A percentile compares a stretch with the other conserved stretches of the same genome.
Evolutionary conservation across 2,113 vertebrate species (phyloP).

Genomic region (Osmerus eperlanus): DNA sequence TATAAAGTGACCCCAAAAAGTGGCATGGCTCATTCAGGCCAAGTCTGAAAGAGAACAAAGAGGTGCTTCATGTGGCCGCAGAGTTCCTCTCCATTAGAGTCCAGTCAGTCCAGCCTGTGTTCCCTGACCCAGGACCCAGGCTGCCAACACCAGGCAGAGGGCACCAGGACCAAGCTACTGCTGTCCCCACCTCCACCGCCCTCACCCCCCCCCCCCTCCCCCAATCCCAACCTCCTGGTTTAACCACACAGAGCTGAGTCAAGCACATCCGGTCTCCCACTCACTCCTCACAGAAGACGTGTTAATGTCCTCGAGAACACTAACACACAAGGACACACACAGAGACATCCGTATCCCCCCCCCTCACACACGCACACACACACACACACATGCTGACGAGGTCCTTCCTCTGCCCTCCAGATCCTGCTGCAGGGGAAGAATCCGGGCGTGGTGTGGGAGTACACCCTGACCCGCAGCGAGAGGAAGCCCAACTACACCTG

Average conservation of each 20-base stretch:
- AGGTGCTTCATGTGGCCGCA: conserved; percentile 10
- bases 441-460: conserved; percentile 91
- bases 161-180: too few species aligned
- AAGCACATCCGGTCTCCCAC: too few species aligned
- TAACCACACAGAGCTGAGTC: too few species aligned
- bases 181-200: neutral
- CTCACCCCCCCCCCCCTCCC: neutral
- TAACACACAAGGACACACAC: too few species aligned
- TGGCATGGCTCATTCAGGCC: conserved; percentile 26
- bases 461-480: conserved; percentile 79
- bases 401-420: conserved; percentile 56
- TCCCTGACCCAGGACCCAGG: conserved; percentile 19
- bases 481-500: conserved; percentile 81
- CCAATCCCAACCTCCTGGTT: neutral
- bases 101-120: conserved; percentile 25
- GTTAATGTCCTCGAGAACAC: too few species aligned
- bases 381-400: neutral
- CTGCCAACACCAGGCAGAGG: conserved; percentile 3
- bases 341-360: too few species aligned
- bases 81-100: conserved; percentile 33
- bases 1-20: conserved; percentile 18
- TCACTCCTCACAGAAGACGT: too few species aligned
- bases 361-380: too few species aligned
- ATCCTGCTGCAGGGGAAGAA: conserved; percentile 94
- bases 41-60: conserved; percentile 31